Evolutionary conservation across 2,888 invertebrate genomes (phyloP).

Genomic region (Euplexia lucipara): DNA sequence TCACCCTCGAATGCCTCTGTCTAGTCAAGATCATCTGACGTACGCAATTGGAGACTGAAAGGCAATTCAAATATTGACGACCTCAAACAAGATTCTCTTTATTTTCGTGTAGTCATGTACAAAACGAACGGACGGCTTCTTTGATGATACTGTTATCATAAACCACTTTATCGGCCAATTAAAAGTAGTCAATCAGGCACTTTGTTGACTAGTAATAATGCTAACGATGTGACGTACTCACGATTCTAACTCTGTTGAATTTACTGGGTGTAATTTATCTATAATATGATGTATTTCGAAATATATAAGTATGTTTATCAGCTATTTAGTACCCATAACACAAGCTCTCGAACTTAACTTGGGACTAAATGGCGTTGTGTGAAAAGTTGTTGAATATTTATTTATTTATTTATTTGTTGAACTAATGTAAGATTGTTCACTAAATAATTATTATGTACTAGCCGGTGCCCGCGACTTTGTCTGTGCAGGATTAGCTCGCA

Average conservation of each 20-base stretch:
- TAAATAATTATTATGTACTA: too few species aligned
- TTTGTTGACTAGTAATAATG: slow-evolving; percentile 34
- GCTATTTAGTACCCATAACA: too few species aligned
- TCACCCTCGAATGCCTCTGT: slow-evolving; percentile 23
- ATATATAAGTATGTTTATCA: too few species aligned
- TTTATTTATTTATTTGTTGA: too few species aligned
- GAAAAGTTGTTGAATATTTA: too few species aligned
- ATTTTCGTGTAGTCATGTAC: slow-evolving; percentile 4
- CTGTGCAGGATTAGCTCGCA: too few species aligned
- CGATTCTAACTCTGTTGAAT: slow-evolving; percentile 35
- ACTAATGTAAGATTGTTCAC: slow-evolving; percentile 39
- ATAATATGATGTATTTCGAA: too few species aligned
- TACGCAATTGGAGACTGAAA: slow-evolving; percentile 20
- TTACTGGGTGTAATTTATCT: too few species aligned
- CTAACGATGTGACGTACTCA: slow-evolving; percentile 29
- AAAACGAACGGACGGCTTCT: slow-evolving; percentile 20
- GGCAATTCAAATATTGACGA: slow-evolving; percentile 4
- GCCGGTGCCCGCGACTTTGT: too few species aligned
- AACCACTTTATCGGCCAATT: slow-evolving; percentile 38
- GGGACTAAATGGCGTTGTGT: too few species aligned
- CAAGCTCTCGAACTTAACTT: too few species aligned
- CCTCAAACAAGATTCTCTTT: slow-evolving; percentile 13
- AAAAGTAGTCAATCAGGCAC: slow-evolving; percentile 27
- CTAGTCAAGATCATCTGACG: slow-evolving; percentile 29
- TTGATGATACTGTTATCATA: slow-evolving; percentile 32